Percentiles rank a stretch among this genome's conserved stretches.
phyloP scores from a whole-genome alignment of 2,888 invertebrate species.

The Hydroisotoma schaefferi region DNA sequence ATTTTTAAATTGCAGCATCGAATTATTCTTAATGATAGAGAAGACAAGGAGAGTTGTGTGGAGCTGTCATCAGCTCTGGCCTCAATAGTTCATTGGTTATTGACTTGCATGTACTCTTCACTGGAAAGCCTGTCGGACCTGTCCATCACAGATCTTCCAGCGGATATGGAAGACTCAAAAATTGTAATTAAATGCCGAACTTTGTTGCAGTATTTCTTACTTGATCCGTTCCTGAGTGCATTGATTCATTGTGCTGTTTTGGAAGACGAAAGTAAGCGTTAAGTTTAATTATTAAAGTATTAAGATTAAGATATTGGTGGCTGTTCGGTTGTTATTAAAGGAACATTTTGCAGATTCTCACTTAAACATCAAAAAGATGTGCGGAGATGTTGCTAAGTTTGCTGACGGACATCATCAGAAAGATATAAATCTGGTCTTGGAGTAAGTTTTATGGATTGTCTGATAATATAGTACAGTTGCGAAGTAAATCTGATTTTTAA shows the following conservation, averaged over 20 bases:
- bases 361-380: conserved; percentile 68
- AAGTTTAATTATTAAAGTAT: neutral
- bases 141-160: conserved; percentile 36
- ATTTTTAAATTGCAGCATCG: conserved; percentile 52
- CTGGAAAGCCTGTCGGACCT: conserved; percentile 44
- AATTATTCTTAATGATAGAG: conserved; percentile 53
- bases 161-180: conserved; percentile 43
- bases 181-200: conserved; percentile 44
- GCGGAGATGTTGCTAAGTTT: conserved; percentile 63
- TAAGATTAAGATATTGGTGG: conserved; percentile 1
- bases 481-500: conserved; percentile 5
- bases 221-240: conserved; percentile 27
- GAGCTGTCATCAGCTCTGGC: conserved; percentile 74
- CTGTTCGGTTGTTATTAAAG: conserved; percentile 5
- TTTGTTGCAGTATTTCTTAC: conserved; percentile 37
- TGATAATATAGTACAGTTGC: neutral
- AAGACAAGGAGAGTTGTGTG: conserved; percentile 68
- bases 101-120: conserved; percentile 60
- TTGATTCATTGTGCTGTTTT: conserved; percentile 41
- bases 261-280: conserved; percentile 37
- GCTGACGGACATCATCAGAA: conserved; percentile 38
- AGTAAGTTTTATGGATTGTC: conserved; percentile 13
- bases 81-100: conserved; percentile 74
- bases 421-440: conserved; percentile 39
- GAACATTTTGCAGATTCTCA: conserved; percentile 8